Evolutionary conservation across 2,888 invertebrate species (phyloP), one percentile per base, ranked within the genome.

Genomic region (Pachliopta kotzebuea): DNA sequence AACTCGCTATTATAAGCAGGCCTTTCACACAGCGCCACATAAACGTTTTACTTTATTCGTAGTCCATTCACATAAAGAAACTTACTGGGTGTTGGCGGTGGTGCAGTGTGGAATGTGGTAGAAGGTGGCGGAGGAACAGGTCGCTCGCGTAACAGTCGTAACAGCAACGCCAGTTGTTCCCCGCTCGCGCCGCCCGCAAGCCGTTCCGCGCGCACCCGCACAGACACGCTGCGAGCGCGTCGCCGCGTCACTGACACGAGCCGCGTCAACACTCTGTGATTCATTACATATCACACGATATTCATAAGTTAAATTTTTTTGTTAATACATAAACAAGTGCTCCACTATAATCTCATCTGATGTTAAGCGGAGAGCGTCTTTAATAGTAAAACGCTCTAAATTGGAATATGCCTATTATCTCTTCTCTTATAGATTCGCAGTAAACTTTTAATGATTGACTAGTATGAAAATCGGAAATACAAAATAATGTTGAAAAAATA

Each of bases 121-220:
- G 79, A 76, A 3, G 76, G 74, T 0, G 77, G 68, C 0, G 74
- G 62, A n/a, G 72, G 69, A 8, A 67, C 60, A 0, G 72, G 69
- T 4, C 79, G 70, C 69, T 88, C 88, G 7, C 76, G 69, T 9
- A 83, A 31, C 67, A 90, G 71, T 9, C 88, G 73, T 56, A 88
- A 66, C 9, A 91, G 73, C 55, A 90, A 68, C 0, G 76, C 67
- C 37, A 90, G 71, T 68, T 91, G 90, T 1, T 88, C 88, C 67
- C 75, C 78, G 65, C 85, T 86, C 29, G 86, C 81, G 18, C 87
- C 81, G 81, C 83, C 88, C 24, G 86, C 89, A 2, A 91, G 74
- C 64, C 77, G 77, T 0, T 72, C 63, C 0, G 86, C 85, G 0
- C 81, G 76, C 23, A 88, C 50, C 52, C 85, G 81, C 0, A 90